A percentile compares a stretch with the other conserved stretches of the same genome.
phyloP scores from a whole-genome alignment of 2,888 invertebrate species.

The Andrena bicolor region DNA sequence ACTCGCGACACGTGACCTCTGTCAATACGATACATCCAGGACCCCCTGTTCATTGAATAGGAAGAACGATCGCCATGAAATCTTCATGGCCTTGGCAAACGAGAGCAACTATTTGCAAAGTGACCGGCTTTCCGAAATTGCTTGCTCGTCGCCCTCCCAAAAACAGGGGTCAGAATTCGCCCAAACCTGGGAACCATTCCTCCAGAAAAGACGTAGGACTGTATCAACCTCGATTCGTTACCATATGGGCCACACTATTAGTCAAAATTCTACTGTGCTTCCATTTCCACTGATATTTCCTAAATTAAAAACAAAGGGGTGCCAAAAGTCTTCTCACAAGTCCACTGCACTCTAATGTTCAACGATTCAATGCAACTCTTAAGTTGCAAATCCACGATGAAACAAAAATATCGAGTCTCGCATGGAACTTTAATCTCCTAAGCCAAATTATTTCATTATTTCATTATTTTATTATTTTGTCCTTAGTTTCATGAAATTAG shows the following conservation, averaged over 20 bases:
- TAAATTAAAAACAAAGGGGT: no score
- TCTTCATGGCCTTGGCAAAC: constrained; percentile 46
- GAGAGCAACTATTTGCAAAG: constrained; percentile 70
- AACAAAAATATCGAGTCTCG: no score
- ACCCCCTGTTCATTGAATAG: constrained; percentile 52
- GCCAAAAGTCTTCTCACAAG: no score
- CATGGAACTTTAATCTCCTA: no score
- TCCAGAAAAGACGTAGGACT: constrained; percentile 31
- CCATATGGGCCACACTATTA: no score
- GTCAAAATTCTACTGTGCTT: no score
- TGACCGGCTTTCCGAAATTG: constrained; percentile 71
- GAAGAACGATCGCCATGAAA: constrained; percentile 63
- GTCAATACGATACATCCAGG: constrained; percentile 78
- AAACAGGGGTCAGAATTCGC: constrained; percentile 59
- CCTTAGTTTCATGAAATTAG: no score
- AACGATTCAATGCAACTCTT: no score
- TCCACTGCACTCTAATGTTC: no score
- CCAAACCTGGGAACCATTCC: constrained; percentile 68
- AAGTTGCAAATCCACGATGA: no score
- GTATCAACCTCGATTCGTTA: neutral
- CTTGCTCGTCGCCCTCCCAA: constrained; percentile 53
- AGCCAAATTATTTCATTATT: no score
- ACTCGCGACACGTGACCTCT: constrained; percentile 78
- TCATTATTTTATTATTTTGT: no score
- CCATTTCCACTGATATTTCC: neutral